phyloP scores from a whole-genome alignment of 1,140 invertebrate genomes.

The Cherax destructor region DNA sequence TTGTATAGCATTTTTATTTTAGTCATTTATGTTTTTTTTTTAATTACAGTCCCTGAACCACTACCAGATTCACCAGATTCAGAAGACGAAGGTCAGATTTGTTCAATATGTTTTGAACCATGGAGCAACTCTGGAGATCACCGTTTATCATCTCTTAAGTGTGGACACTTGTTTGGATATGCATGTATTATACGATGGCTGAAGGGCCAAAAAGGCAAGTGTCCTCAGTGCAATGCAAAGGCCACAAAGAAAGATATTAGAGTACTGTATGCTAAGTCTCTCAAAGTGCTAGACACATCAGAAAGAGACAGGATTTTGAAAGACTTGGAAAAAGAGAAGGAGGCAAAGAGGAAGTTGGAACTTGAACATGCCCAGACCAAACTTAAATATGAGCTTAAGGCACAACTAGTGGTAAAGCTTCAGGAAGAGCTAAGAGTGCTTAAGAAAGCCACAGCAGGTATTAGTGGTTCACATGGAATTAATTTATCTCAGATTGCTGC shows the following conservation, averaged over 20 bases:
- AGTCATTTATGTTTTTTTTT: neutral
- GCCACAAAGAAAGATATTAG: slow-evolving; percentile 85
- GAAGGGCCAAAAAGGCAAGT: slow-evolving; percentile 75
- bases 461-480: neutral
- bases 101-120: slow-evolving; percentile 90
- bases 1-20: neutral
- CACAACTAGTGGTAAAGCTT: slow-evolving; percentile 75
- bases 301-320: slow-evolving; percentile 80
- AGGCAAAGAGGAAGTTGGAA: slow-evolving; percentile 75
- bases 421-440: slow-evolving; percentile 63
- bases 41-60: neutral
- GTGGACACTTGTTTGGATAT: slow-evolving; percentile 93
- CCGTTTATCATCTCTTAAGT: slow-evolving; percentile 86
- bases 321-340: slow-evolving; percentile 78
- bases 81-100: slow-evolving; percentile 81
- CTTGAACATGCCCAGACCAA: slow-evolving; percentile 76
- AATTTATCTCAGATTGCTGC: neutral
- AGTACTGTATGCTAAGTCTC: slow-evolving; percentile 82
- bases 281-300: slow-evolving; percentile 81
- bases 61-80: neutral
- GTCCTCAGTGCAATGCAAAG: slow-evolving; percentile 92
- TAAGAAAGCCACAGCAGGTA: slow-evolving; percentile 13
- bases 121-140: slow-evolving; percentile 92
- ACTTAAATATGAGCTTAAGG: slow-evolving; percentile 74
- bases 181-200: slow-evolving; percentile 91